A percentile compares a stretch with the other conserved stretches of the same genome.
These are phyloP conservation scores for Ctenicera cuprea DNA, from an alignment of 2,888 invertebrate species.

Conservation along the genomic window DNA sequence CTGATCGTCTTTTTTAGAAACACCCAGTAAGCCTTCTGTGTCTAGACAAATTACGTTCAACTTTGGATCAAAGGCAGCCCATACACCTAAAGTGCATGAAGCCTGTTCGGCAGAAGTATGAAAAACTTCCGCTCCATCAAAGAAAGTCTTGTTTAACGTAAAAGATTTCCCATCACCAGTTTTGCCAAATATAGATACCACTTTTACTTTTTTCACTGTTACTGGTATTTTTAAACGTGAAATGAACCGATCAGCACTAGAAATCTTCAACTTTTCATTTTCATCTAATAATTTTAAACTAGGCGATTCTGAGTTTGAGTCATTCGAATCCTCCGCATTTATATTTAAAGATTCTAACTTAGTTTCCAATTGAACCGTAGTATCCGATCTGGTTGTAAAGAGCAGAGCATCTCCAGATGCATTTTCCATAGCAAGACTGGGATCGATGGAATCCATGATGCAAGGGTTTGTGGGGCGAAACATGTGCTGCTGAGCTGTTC, in stretches of 20 bases:
- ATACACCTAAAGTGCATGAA: conserved; percentile 86
- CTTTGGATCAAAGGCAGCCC: conserved; percentile 83
- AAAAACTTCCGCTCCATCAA: conserved; percentile 79
- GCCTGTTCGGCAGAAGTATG: conserved; percentile 80
- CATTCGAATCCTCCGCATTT: conserved; percentile 48
- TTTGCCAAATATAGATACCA: conserved; percentile 89
- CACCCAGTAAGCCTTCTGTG: conserved; percentile 86
- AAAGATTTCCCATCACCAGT: conserved; percentile 90
- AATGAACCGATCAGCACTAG: conserved; percentile 75
- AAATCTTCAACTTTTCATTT: conserved; percentile 77
- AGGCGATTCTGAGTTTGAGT: conserved; percentile 42
- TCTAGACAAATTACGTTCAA: conserved; percentile 83
- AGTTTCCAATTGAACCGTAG: conserved; percentile 35
- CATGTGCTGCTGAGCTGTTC: conserved; percentile 49
- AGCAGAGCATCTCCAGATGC: conserved; percentile 47
- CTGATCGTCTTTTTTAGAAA: conserved; percentile 77
- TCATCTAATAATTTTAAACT: conserved; percentile 79
- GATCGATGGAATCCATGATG: conserved; percentile 66
- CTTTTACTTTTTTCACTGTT: conserved; percentile 79
- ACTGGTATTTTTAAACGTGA: conserved; percentile 72
- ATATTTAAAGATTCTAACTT: conserved; percentile 57
- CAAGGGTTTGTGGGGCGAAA: conserved; percentile 58
- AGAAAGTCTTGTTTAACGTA: conserved; percentile 83
- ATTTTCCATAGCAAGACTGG: conserved; percentile 51
- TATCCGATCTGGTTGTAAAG: conserved; percentile 35